Base-by-base conservation (phyloP, 2,888 invertebrate species). In the Lordiphosa fenestrarum region DNA sequence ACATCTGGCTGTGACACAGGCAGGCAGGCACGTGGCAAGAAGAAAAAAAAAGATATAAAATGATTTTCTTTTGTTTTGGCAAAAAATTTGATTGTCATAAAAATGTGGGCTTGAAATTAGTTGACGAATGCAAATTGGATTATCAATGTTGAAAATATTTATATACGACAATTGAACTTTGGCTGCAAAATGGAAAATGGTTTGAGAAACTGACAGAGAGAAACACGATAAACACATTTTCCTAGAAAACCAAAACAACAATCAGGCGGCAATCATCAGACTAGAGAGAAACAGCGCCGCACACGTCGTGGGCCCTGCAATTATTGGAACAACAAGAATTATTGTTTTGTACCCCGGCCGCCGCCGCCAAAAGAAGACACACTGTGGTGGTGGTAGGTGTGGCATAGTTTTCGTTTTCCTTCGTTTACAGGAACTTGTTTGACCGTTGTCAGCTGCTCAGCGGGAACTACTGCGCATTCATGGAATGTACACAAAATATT, bases 391-490 rank as follows among this genome's bases (percentile, higher is more conserved):
- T 23, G 30, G 21, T 21, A 63, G 44, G 54, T 39, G 44, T 51
- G 52, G 49, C 50, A 36, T 36, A 49, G 49, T 62, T 62, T 57
- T 37, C 6, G 25, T 25, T 25, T 25, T 25, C 25, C 25, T 25
- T 48, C 25, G 36, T 38, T 44, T 30, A 23, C 6, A 21, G 36
- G 25, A 50, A 55, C 38, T 55, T 44, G 19, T 42, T 9, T 49
- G 6, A 33, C 44, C 51, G 15, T 36, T 55, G 61, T 55, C 64
- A 64, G 48, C 51, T 58, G 54, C 54, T 4, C 52, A 58, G 64
- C 64, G 42, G 54, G 48, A 30, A 3, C 30, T 30, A 30, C 9
- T 30, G 30, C 9, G 9, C n/a, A n/a, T 30, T 10, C 30, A 30
- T 30, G 10, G 30, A 30, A 30, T 30, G 9, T 30, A 30, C 30